phyloP scores from a whole-genome alignment of 2,113 vertebrate species.

The Limnothrissa miodon region DNA sequence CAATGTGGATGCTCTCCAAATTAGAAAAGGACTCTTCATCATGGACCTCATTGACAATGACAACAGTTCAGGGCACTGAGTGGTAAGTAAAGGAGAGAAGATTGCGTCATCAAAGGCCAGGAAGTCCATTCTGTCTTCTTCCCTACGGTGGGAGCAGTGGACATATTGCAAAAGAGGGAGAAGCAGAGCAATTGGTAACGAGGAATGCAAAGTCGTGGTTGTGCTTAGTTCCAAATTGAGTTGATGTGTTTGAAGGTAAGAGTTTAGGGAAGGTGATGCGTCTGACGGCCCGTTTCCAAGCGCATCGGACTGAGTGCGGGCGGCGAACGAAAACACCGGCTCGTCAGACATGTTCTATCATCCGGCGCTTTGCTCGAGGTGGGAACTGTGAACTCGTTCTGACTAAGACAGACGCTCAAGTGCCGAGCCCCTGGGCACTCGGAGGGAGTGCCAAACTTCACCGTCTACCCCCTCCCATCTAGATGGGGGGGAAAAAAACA shows the following conservation, averaged over 20 bases:
- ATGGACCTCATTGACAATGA: not conserved
- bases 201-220: not conserved
- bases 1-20: too few relatives aligned
- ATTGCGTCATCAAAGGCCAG: not conserved
- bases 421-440: not conserved
- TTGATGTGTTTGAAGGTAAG: not conserved
- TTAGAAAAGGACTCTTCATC: not conserved
- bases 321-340: not conserved
- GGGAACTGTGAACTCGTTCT: not conserved
- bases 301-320: not conserved
- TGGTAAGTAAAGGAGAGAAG: not conserved
- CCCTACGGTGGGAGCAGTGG: not conserved
- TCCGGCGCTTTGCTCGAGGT: not conserved
- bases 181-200: not conserved
- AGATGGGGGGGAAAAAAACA: not conserved
- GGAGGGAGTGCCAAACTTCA: not conserved
- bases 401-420: not conserved
- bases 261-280: not conserved
- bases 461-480: not conserved
- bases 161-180: not conserved
- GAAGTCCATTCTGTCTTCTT: not conserved
- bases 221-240: not conserved
- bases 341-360: not conserved
- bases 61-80: not conserved
- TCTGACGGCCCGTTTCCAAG: not conserved